Evolutionary conservation across 2,113 vertebrate species (phyloP), one percentile per base, ranked within the genome.

Genomic region (Nestor notabilis): DNA sequence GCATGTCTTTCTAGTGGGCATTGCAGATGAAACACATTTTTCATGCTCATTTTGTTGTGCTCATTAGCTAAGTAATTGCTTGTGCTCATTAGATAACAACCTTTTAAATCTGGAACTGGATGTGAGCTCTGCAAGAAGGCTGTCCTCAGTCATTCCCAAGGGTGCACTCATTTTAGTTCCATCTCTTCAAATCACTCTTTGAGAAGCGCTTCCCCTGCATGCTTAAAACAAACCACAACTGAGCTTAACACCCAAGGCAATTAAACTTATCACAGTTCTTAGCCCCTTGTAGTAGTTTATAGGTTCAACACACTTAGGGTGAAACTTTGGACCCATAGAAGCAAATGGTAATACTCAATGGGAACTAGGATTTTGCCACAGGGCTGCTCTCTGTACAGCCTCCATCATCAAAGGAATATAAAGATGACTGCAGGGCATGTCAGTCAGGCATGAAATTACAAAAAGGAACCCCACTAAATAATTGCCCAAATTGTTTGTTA

Each of bases 361-460:
- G 44, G 72, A 85, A 56, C 2, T 1, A 23, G 77, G 80, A 64
- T 91, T 96, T 94, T 56, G 70, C 93, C 81, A 56, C 0, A 2
- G 49, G 89, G 66, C 80, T 94, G 49, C 37, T 91, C 66, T 50
- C 44, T 25, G 33, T 63, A 53, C 37, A 79, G 66, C 53, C 66
- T 93, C 87, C 81, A n/a, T 83, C 89, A 83, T 94, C 86, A 94
- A 95, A 96, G 63, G 37, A 93, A 47, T 81, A 74, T 69, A 89
- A 94, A 46, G 84, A 91, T 64, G 78, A 46, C 96, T 85, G 78
- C 43, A 18, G 83, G 91, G 87, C 80, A 84, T 8, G 16, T 89
- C 92, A 92, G 37, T 63, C 93, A 91, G 74, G 91, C 92, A 92
- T 95, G 81, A 97, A 97, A 94, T 95, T 95, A 84, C 55, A 81